These are phyloP conservation scores for Vollenhovia emeryi DNA, from an alignment of 1,140 invertebrate species.

Conservation along the genomic window DNA sequence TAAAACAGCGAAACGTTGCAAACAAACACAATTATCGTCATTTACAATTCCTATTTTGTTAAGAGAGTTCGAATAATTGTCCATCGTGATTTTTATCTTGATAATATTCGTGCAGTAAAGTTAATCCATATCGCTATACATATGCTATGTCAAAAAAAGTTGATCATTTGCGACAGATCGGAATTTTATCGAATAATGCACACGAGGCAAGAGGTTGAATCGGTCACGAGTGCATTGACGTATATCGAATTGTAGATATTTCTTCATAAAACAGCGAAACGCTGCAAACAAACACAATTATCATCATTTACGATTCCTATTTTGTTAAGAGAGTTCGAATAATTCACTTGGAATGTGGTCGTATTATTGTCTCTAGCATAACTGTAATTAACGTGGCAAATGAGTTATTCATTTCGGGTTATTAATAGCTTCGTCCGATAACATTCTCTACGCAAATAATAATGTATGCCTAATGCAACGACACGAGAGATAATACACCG, in stretches of 20 bases:
- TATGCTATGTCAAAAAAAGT: background rate
- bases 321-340: background rate
- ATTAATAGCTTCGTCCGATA: constrained; percentile 65
- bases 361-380: constrained; percentile 12
- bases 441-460: constrained; percentile 29
- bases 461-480: background rate
- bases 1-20: background rate
- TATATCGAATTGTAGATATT: constrained; percentile 2
- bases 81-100: background rate
- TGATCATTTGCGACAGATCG: background rate
- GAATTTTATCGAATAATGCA: constrained; percentile 6
- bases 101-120: background rate
- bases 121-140: background rate
- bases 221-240: background rate
- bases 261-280: background rate
- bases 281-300: background rate
- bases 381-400: background rate
- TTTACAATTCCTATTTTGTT: background rate
- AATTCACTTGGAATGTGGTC: background rate
- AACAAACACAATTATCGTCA: background rate
- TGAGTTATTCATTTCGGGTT: constrained; percentile 20
- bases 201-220: background rate
- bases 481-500: constrained; percentile 8
- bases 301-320: background rate
- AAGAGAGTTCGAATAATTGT: background rate